Conservation (phyloP, 2,888 invertebrate genomes). For the Junonia oenone region DNA sequence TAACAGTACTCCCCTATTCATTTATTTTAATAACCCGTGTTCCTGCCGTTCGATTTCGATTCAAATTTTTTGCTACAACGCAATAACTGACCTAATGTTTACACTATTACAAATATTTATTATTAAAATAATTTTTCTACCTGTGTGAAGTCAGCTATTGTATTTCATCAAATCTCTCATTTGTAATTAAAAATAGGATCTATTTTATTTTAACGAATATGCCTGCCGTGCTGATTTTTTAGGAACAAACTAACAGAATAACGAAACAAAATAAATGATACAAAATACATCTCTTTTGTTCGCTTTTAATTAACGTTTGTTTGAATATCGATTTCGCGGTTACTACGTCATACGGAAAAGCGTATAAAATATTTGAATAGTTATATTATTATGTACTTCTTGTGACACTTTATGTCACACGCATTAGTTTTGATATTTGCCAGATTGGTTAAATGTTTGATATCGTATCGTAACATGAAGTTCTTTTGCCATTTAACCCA, state of each 20-base stretch:
- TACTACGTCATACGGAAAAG: neutral
- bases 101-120: too few species aligned
- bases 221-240: neutral
- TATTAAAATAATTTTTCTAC: too few species aligned
- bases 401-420: too few species aligned
- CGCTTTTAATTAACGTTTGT: neutral
- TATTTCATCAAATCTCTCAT: neutral
- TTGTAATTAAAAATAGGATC: neutral
- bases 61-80: too few species aligned
- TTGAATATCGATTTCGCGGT: neutral
- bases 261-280: neutral
- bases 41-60: neutral
- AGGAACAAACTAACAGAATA: neutral
- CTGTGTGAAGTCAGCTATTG: too few species aligned
- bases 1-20: too few species aligned
- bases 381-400: neutral
- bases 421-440: too few species aligned
- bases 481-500: too few species aligned
- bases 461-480: too few species aligned
- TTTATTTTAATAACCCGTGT: too few species aligned
- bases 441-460: too few species aligned
- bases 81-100: too few species aligned
- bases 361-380: neutral
- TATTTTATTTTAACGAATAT: neutral
- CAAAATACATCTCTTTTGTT: neutral